Evolutionary conservation across 2,888 invertebrate genomes (phyloP).

Genomic region (Acrobasis suavella): DNA sequence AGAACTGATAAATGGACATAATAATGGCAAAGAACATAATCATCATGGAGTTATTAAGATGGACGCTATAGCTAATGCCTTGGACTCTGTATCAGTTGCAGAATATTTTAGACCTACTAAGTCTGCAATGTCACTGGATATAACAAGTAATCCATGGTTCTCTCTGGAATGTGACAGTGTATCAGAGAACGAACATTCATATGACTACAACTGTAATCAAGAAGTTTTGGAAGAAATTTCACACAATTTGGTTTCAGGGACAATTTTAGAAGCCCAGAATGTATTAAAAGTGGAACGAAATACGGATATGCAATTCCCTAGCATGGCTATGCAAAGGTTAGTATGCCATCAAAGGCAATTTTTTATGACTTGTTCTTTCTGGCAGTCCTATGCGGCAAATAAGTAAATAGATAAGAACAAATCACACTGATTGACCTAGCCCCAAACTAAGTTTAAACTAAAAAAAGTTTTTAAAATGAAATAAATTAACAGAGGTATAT

Average conservation of each 20-base stretch:
- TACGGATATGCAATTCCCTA: conserved; percentile 48
- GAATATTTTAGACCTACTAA: conserved; percentile 47
- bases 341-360: conserved; percentile 15
- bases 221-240: conserved; percentile 54
- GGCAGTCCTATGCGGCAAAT: conserved; percentile 27
- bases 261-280: conserved; percentile 46
- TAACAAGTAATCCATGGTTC: conserved; percentile 60
- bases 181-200: conserved; percentile 58
- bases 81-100: conserved; percentile 69
- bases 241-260: conserved; percentile 45
- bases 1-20: conserved; percentile 34
- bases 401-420: no score
- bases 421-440: no score
- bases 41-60: conserved; percentile 41
- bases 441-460: no score
- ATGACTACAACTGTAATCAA: conserved; percentile 47
- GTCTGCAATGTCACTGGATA: conserved; percentile 37
- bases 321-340: conserved; percentile 60
- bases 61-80: conserved; percentile 49
- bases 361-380: background rate
- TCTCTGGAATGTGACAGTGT: conserved; percentile 58
- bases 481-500: no score
- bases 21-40: conserved; percentile 30
- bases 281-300: conserved; percentile 40
- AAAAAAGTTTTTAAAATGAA: no score